Percentiles rank a stretch among this genome's conserved stretches.
These are phyloP conservation scores for Rhadina sibilatrix DNA, from an alignment of 2,113 vertebrate species.

Conservation along the genomic window DNA sequence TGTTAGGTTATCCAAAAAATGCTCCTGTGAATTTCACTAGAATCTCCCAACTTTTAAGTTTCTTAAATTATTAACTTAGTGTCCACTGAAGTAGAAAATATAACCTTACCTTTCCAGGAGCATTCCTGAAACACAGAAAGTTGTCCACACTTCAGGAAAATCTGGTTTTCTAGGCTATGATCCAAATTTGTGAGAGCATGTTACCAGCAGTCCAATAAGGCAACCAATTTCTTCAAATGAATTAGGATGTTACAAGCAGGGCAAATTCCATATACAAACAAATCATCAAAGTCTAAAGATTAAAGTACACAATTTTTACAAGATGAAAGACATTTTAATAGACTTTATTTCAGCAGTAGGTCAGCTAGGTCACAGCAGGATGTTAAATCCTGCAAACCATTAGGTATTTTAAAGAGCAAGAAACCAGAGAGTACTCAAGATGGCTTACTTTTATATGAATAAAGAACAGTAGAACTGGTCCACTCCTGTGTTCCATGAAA, in stretches of 20 bases:
- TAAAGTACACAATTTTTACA: neutral
- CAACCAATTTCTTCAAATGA: neutral
- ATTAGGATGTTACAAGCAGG: neutral
- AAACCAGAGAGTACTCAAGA: neutral
- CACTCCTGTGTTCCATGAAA: neutral
- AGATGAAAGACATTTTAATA: constrained; percentile 29
- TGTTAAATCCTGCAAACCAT: neutral
- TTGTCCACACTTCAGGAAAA: neutral
- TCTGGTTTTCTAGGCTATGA: constrained; percentile 10
- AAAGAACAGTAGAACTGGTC: neutral
- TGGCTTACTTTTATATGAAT: neutral
- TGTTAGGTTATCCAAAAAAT: neutral
- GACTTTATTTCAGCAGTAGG: neutral
- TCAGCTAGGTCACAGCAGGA: neutral
- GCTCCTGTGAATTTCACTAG: neutral
- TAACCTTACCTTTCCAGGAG: neutral
- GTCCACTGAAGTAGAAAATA: neutral
- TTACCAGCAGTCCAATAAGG: neutral
- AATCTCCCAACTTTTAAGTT: neutral
- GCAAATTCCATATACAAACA: constrained; percentile 5
- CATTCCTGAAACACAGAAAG: neutral
- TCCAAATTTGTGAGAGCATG: neutral
- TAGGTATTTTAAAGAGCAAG: neutral
- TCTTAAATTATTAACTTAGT: neutral
- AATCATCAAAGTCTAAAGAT: constrained; percentile 31